Base-by-base conservation (phyloP, 2,888 invertebrate genomes). In the Trichogramma evanescens region DNA sequence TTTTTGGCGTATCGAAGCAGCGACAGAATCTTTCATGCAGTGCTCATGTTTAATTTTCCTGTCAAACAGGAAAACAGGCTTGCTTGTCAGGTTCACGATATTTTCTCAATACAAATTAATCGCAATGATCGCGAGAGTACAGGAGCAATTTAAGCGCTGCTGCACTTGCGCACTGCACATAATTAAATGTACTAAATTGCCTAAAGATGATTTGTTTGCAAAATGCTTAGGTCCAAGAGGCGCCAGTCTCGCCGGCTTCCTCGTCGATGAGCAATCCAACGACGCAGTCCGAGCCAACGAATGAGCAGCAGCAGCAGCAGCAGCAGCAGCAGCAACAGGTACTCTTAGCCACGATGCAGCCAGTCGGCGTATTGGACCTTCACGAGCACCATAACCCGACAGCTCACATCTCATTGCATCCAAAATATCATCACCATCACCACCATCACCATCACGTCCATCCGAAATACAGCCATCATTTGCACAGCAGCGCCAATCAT, bases 331-430 rank as follows among this genome's bases (percentile, higher is more conserved):
- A 65, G 66, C 77, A 78, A 67, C 74, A 75, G 66, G 76, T 77
- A 43, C 61, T 91, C 79, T 82, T 92, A 68, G 89, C 91, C 67
- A 91, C 91, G 72, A 92, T 92, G 91, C 91, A 91, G 64, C 91
- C 91, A 60, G 91, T 91, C 67, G 91, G 89, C 73, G 90, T 91
- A 45, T 83, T 90, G 70, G 90, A 91, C 72, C 83, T 87, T 58
- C 86, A 86, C 71, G 84, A 83, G 54, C 79, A 80, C 70, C 26
- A 26, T 26, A 26, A 26, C 26, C 82, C 85, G 65, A 81, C 83
- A 68, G 81, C 83, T 59, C 84, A 85, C 72, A 80, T 82, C 50
- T 80, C 81, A 46, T 82, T 85, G 7, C 82, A 83, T 56, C 82
- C 82, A 64, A 74, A 82, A 64, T 81, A 81, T 64, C 74, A 81